Conservation (phyloP, 2,888 invertebrate genomes). For the Diarsia rubi region DNA sequence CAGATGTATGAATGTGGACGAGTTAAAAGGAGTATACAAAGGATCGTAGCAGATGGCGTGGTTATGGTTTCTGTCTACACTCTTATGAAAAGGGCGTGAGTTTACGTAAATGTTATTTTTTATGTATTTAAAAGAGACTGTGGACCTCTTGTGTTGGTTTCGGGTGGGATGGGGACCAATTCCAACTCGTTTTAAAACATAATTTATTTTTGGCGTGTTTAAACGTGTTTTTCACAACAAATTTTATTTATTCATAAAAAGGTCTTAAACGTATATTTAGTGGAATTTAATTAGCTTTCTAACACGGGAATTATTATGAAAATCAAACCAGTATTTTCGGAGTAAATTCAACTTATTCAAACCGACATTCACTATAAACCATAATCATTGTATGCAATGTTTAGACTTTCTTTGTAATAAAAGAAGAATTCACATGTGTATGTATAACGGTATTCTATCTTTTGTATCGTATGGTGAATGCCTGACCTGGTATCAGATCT, state of each 20-base stretch:
- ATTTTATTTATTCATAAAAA: neutral
- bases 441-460: neutral
- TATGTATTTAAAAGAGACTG: neutral
- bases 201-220: neutral
- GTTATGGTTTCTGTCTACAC: no score
- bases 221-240: neutral
- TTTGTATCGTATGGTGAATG: no score
- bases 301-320: neutral
- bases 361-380: neutral
- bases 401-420: neutral
- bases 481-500: no score
- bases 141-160: no score
- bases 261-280: neutral
- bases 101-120: no score
- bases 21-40: no score
- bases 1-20: no score
- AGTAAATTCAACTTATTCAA: neutral
- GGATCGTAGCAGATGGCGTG: no score
- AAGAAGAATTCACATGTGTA: neutral
- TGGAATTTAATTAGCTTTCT: neutral
- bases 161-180: no score
- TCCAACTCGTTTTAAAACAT: neutral
- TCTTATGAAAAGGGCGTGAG: no score
- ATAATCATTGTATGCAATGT: no score
- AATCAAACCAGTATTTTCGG: conserved; percentile 9